Conservation (phyloP, 2,113 vertebrate genomes). For the Pica pica region DNA sequence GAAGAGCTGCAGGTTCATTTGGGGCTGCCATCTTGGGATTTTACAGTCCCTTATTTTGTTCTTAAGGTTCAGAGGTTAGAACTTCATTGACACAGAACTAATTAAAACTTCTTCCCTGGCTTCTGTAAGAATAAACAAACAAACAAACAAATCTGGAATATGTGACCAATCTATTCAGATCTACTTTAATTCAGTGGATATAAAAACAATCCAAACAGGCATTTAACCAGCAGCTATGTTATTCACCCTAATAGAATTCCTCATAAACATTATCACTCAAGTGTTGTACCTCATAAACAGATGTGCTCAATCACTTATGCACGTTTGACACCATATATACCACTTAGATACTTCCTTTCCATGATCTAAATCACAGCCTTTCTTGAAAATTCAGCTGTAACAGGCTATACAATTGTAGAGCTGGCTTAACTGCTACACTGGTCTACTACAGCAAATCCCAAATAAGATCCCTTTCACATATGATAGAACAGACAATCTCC, state of each 20-base stretch:
- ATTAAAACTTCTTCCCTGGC: neutral
- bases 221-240: slow-evolving; percentile 25
- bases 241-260: neutral
- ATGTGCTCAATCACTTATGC: slow-evolving; percentile 23
- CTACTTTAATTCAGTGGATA: neutral
- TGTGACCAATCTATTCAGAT: neutral
- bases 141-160: neutral
- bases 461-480: neutral
- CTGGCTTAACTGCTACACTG: neutral
- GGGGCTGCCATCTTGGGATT: neutral
- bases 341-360: slow-evolving; percentile 33
- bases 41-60: neutral
- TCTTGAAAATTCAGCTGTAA: slow-evolving; percentile 27
- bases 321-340: neutral
- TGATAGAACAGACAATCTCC: neutral
- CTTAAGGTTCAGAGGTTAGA: neutral
- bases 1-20: neutral
- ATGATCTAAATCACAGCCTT: slow-evolving; percentile 32
- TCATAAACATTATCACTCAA: slow-evolving; percentile 19
- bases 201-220: neutral
- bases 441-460: neutral
- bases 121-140: neutral
- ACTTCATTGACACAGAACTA: neutral
- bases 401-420: slow-evolving; percentile 19
- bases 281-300: slow-evolving; percentile 38